Conservation (phyloP, 2,797 vertebrate species). For the Phyllotis vaccarum region DNA sequence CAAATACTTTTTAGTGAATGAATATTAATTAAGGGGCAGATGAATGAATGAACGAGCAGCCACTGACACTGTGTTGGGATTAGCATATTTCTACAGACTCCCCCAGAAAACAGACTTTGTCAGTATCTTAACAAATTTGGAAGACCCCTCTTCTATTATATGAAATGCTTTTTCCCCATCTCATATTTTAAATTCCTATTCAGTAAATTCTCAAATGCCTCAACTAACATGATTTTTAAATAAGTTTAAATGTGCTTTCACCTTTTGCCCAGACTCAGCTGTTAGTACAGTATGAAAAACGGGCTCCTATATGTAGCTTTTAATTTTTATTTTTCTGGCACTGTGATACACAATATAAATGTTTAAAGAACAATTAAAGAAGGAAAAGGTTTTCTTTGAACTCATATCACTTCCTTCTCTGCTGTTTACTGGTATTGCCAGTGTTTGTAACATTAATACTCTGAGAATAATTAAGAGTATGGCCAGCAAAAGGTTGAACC, state of each 20-base stretch:
- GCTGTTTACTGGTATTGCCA: not conserved
- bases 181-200: constrained; percentile 38
- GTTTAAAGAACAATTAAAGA: constrained; percentile 56
- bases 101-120: not conserved
- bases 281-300: constrained; percentile 47
- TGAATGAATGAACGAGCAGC: not conserved
- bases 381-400: constrained; percentile 64
- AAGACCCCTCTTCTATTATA: not conserved
- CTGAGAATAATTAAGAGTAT: not conserved
- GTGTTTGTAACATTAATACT: constrained; percentile 15
- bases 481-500: not conserved
- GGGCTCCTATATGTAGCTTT: not conserved
- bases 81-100: not conserved
- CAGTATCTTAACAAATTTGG: not conserved
- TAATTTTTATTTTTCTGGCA: not conserved
- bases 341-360: constrained; percentile 42
- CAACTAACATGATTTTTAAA: not conserved
- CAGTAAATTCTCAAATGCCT: constrained; percentile 36
- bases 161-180: not conserved
- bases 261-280: not conserved
- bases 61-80: not conserved
- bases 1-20: constrained; percentile 13
- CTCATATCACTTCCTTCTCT: not conserved
- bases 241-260: constrained; percentile 10
- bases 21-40: not conserved